Evolutionary conservation across 2,113 vertebrate species (phyloP), one percentile per base, ranked within the genome.

Genomic region (Tupaia chinensis): DNA sequence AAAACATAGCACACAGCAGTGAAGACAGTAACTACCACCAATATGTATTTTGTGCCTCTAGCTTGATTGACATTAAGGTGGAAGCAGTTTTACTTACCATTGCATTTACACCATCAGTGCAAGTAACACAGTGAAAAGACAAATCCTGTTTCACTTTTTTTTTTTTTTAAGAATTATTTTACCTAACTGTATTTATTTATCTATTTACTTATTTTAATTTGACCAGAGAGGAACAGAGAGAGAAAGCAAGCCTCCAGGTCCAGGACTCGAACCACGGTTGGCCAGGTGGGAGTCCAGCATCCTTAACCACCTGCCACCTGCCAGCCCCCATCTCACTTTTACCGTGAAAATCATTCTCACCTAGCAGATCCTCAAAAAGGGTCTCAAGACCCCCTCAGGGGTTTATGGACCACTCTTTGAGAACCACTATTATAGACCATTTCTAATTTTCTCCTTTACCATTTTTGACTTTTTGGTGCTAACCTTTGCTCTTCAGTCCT

Each of bases 281-380:
- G 44, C 44, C 44, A 44, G 44, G 44, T 44, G 44, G 44, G 44
- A 44, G 5, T 44, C 44, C 44, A 44, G 44, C 44, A 44, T 44
- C 44, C 44, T 44, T 44, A 44, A 44, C 44, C n/a, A n/a, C n/a
- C n/a, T n/a, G 5, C 44, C 44, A 44, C 44, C 44, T 44, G 44
- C 44, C 44, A 5, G 5, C 44, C 44, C 44, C 17, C 34, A 17
- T 53, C 15, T 69, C 82, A 80, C 4, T 80, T 86, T 81, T 77
- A 66, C 56, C 77, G 53, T 44, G 44, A 87, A 86, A 92, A 76
- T 76, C 77, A 3, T 90, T 81, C 89, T 89, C 66, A 86, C 25
- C 0, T 93, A 82, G 56, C 4, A 77, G 29, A 25, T 80, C 11
- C 80, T 68, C 60, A 82, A 32, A 92, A 93, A 72, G 70, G 9